phyloP scores from a whole-genome alignment of 2,797 vertebrate species.

The Nannoperca obscura region DNA sequence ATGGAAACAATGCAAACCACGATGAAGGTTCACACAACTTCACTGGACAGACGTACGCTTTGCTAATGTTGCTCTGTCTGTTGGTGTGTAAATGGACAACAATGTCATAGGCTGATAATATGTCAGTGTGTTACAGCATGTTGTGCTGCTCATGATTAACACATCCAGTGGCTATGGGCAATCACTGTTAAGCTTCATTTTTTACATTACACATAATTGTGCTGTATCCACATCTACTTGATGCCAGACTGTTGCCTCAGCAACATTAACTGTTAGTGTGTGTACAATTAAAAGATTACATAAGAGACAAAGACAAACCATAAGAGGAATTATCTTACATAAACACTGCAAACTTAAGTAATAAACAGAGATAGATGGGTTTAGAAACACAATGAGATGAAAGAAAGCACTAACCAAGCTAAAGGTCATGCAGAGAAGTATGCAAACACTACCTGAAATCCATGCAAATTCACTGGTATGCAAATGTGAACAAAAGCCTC shows the following conservation, averaged over 20 bases:
- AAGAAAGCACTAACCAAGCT: slow-evolving; percentile 1
- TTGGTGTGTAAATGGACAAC: not conserved
- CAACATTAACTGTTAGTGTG: not conserved
- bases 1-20: no score
- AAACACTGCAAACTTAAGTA: not conserved
- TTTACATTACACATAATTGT: not conserved
- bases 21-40: not conserved
- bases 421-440: slow-evolving; percentile 60
- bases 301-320: not conserved
- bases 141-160: not conserved
- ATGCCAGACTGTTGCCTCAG: not conserved
- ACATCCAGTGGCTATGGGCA: not conserved
- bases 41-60: no score
- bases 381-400: slow-evolving; percentile 3
- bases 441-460: slow-evolving; percentile 58
- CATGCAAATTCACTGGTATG: slow-evolving; percentile 61
- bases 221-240: not conserved
- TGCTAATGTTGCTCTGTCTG: not conserved
- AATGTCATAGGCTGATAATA: not conserved
- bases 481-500: slow-evolving; percentile 44
- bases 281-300: not conserved
- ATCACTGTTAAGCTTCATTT: not conserved
- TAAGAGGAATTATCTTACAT: not conserved
- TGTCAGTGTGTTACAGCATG: not conserved
- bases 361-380: slow-evolving; percentile 1